A percentile compares a stretch with the other conserved stretches of the same genome.
These are phyloP conservation scores for Phenganax stokvisi DNA, from an alignment of 92 coral and sea anemone genomes.

Conservation along the genomic window DNA sequence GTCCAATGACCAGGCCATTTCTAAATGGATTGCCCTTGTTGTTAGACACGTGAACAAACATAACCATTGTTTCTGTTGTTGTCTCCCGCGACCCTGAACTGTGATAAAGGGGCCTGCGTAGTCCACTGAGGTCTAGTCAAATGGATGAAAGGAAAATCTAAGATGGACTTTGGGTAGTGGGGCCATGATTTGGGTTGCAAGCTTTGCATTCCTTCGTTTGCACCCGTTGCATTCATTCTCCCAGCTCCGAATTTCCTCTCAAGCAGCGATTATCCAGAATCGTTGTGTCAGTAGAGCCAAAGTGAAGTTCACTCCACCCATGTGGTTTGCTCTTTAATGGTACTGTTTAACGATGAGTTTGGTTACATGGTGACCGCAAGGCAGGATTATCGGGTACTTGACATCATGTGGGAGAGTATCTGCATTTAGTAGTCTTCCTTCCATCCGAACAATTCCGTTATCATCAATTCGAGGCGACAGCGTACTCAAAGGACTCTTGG, in stretches of 20 bases:
- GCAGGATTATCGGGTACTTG: too few relatives aligned
- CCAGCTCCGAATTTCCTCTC: constrained; percentile 48
- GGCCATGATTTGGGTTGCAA: constrained; percentile 22
- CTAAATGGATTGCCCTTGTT: constrained; percentile 31
- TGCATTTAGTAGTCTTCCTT: too few relatives aligned
- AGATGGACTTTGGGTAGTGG: constrained; percentile 25
- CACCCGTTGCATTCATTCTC: constrained; percentile 42
- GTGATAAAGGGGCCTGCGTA: constrained; percentile 27
- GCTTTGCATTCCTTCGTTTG: constrained; percentile 19
- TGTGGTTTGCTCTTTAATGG: too few relatives aligned
- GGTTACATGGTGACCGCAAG: too few relatives aligned
- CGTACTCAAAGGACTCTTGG: not conserved
- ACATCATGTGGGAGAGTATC: too few relatives aligned
- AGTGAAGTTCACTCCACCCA: too few relatives aligned
- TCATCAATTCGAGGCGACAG: too few relatives aligned
- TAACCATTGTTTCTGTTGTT: constrained; percentile 17
- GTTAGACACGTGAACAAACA: constrained; percentile 35
- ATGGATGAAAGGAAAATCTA: constrained; percentile 28
- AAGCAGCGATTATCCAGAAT: too few relatives aligned
- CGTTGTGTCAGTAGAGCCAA: too few relatives aligned
- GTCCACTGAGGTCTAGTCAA: constrained; percentile 26
- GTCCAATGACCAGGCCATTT: constrained; percentile 26
- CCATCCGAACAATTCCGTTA: too few relatives aligned
- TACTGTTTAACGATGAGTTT: too few relatives aligned
- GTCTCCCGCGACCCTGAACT: constrained; percentile 21